Base-by-base conservation (phyloP, 2,888 invertebrate genomes). In the Rhaphigaster nebulosa region DNA sequence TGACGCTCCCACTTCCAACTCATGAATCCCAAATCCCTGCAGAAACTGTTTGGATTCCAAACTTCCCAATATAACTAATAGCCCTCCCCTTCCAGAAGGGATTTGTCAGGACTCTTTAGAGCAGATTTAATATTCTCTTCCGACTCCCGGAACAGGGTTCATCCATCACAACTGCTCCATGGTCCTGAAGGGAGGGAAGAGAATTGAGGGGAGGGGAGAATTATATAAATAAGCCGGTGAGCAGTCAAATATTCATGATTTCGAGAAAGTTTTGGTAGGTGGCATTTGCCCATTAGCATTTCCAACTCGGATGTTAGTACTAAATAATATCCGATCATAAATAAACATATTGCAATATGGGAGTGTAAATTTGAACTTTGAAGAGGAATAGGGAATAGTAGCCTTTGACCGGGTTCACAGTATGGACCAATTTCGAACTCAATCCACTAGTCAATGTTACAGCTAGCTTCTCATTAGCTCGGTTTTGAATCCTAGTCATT, bases 1-100 rank as follows among this genome's bases (percentile, higher is more conserved):
- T 60, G 60, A 60, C 60, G 60, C 13, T 10, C n/a, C 60, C 13
- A 15, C 65, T 65, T 34, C 65, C 65, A 65, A 5, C 65, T 65
- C 65, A 65, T 65, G 65, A 65, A 65, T 65, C 34, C 65, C 65
- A 65, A 65, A 65, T 65, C 65, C 65, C 29, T 65, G 29, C 18
- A 4, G 18, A 34, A 65, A 65, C 65, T 34, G 65, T 34, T 18
- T 34, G 15, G 29, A 34, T 65, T 34, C 29, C 65, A 29, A 65
- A 65, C 65, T 65, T 65, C 34, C 65, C 65, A 65, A 65, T 65
- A 65, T 65, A 65, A 34, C 65, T 65, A 65, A 34, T 65, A 65
- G 65, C 34, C 65, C 54, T 23, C 23, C 54, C 52, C 26, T 26
- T n/a, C 60, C 60, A 65, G 29, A 18, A 65, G 29, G 34, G 18